Percentiles rank a stretch among this genome's conserved stretches.
phyloP scores from a whole-genome alignment of 2,888 invertebrate genomes.

The Acanthococcus lagerstroemiae region DNA sequence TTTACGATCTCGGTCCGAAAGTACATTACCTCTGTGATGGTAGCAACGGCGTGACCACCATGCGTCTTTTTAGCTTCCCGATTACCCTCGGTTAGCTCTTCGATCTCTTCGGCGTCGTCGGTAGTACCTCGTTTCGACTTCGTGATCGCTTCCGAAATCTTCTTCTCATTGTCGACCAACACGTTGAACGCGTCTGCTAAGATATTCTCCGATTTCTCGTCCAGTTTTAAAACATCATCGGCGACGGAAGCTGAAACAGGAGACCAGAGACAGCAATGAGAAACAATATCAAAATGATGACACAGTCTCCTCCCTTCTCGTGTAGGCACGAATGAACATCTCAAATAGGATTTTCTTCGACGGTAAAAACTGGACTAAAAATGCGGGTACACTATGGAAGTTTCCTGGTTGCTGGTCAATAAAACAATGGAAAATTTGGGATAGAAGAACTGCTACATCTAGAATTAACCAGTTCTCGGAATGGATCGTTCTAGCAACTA shows the following conservation, averaged over 20 bases:
- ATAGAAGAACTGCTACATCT: no score
- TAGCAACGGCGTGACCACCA: constrained; percentile 3
- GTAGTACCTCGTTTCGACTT: neutral
- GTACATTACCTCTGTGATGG: constrained; percentile 8
- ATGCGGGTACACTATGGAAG: no score
- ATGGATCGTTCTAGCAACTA: no score
- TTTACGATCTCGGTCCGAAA: no score
- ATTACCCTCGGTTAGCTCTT: constrained; percentile 7
- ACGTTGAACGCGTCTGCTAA: constrained; percentile 15
- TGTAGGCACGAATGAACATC: neutral
- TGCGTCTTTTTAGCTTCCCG: constrained; percentile 2
- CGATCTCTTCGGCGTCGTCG: constrained; percentile 21
- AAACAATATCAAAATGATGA: neutral
- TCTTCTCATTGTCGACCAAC: constrained; percentile 16
- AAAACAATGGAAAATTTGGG: no score
- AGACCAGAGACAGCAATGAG: neutral
- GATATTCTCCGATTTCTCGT: constrained; percentile 15
- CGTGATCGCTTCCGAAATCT: constrained; percentile 14
- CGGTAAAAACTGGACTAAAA: no score
- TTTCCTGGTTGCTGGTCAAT: no score
- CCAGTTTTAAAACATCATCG: constrained; percentile 7
- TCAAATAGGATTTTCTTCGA: neutral
- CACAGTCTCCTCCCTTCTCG: neutral
- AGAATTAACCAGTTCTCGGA: no score
- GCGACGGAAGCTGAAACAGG: constrained; percentile 9